Base-by-base conservation (phyloP, 2,113 vertebrate genomes). In the Microcebus murinus region DNA sequence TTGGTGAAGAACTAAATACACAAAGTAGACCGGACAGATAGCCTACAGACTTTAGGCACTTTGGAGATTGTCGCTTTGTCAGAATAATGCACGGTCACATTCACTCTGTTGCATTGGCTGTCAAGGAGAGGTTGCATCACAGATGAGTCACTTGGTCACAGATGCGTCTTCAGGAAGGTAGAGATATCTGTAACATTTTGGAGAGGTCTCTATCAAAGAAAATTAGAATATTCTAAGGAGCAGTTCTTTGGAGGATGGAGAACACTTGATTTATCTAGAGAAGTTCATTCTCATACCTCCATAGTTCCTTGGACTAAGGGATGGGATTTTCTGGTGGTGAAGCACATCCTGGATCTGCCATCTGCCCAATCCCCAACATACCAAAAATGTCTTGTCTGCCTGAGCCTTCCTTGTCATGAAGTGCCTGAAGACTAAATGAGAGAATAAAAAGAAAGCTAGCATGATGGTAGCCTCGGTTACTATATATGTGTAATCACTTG, bases 401-500 rank as follows among this genome's bases (percentile, higher is more conserved):
- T 1, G 23, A 73, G 55, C 45, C 45, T 3, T 57, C 29, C 42
- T 36, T 1, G 21, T 45, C 0, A 1, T 12, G 21, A 57, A 25
- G 9, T 13, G 18, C 71, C 21, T 25, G 52, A 81, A 25, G 20
- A 23, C 5, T 10, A 29, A 27, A 7, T 0, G 3, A 8, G 36
- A 27, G 3, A 20, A 42, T 13, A 48, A 39, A 9, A 3, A 6
- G 59, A 23, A 13, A 25, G 34, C 36, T 14, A 31, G 23, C 13
- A 12, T 20, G 48, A 20, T 2, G 39, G 21, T 34, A 20, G n/a
- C 52, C 36, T 7, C 11, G 7, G 0, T 7, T 6, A 36, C 29
- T 8, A 1, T 0, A 1, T 0, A 1, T 0, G 20, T 36, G 29
- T 4, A 18, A 9, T 31, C 39, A 0, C 25, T 21, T 8, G 13